phyloP scores from a whole-genome alignment of 2,888 invertebrate genomes.

The Hymenopus coronatus region DNA sequence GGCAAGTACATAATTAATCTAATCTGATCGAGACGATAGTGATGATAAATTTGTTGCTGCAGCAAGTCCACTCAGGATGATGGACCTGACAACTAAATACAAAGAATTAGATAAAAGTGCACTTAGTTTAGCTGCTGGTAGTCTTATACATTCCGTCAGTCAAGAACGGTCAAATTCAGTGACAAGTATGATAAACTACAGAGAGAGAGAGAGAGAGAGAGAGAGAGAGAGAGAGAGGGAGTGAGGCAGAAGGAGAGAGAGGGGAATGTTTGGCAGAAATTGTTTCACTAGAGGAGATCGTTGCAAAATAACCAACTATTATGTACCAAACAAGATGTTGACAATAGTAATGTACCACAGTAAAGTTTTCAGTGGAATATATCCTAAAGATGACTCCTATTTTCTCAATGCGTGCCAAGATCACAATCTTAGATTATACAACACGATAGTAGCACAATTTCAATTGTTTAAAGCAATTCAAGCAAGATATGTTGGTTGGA shows the following conservation, averaged over 20 bases:
- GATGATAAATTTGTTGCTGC: too few relatives aligned
- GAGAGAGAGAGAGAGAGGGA: too few relatives aligned
- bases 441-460: too few relatives aligned
- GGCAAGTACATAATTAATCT: too few relatives aligned
- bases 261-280: slow-evolving; percentile 41
- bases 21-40: too few relatives aligned
- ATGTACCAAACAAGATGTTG: slow-evolving; percentile 59
- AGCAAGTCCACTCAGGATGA: too few relatives aligned
- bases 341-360: slow-evolving; percentile 50
- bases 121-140: slow-evolving; percentile 50
- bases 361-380: slow-evolving; percentile 72
- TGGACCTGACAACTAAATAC: too few relatives aligned
- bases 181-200: slow-evolving; percentile 47
- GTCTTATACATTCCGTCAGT: slow-evolving; percentile 40
- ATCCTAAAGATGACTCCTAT: slow-evolving; percentile 66
- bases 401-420: slow-evolving; percentile 77
- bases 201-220: slow-evolving; percentile 44
- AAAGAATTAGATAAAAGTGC: too few relatives aligned
- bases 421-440: slow-evolving; percentile 43
- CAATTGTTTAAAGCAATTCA: too few relatives aligned
- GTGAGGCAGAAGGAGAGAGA: too few relatives aligned
- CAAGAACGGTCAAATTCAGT: slow-evolving; percentile 42
- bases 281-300: slow-evolving; percentile 50
- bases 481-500: too few relatives aligned
- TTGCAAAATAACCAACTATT: slow-evolving; percentile 57